Base-by-base conservation (phyloP, 92 coral and sea anemone genomes). In the Ricordea florida region DNA sequence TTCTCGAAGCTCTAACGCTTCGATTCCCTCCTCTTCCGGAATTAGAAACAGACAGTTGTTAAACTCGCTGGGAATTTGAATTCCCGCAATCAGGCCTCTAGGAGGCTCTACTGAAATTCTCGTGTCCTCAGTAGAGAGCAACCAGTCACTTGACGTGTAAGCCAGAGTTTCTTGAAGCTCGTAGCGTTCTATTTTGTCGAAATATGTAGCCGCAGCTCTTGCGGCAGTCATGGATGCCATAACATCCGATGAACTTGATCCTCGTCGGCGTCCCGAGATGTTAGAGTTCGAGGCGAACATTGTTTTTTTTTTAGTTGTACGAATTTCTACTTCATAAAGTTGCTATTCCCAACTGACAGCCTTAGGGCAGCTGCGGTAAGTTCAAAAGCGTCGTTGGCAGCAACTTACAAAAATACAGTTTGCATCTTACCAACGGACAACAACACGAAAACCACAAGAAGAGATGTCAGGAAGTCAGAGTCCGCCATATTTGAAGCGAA, bases 81-180 rank as follows among this genome's bases (percentile, higher is more conserved):
- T 80, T 22, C 97, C 94, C 44, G 96, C 81, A 31, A 96, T 96
- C 78, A 96, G 47, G 11, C 99, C 99, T 13, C 76, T 85, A 0
- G 99, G 99, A 32, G 93, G 90, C 29, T 96, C 99, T 0, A 86
- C 97, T 36, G 96, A 63, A 33, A 96, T 69, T 42, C 85, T 79
- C 0, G 99, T 96, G 62, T 96, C 97, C 66, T 96, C 99, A 22
- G 97, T 92, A 25, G 99, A 96, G 2, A 96, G 76, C 17, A 96
- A 72, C 92, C 99, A 89, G 72, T 96, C 99, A 41, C 87, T 82
- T 0, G 97, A 82, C 6, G 91, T 87, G 74, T 86, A 84, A 7
- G 97, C 97, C 13, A 96, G 83, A 7, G 96, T 85, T 68, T 96
- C 99, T 63, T 96, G 99, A n/a, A 92, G 84, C 58, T 96, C 99